phyloP scores from a whole-genome alignment of 1,140 invertebrate genomes.

The Pararge aegeria region DNA sequence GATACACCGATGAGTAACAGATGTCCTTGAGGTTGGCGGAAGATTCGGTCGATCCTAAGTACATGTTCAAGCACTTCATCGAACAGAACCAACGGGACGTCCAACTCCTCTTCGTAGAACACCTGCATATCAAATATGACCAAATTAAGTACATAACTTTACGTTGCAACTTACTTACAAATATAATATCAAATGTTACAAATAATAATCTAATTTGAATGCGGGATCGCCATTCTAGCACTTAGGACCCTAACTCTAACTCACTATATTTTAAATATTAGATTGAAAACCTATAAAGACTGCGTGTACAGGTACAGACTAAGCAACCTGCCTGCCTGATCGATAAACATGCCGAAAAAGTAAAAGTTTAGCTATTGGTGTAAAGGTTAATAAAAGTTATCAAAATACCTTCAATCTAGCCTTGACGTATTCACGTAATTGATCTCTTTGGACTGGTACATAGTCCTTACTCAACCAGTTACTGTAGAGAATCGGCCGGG shows the following conservation, averaged over 20 bases:
- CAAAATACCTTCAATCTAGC: slow-evolving; percentile 92
- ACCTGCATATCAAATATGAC: slow-evolving; percentile 78
- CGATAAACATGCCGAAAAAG: no score
- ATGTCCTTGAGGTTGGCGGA: slow-evolving; percentile 99
- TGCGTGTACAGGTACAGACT: no score
- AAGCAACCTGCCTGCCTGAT: no score
- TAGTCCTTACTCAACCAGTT: slow-evolving; percentile 99
- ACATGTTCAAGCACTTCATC: slow-evolving; percentile 99
- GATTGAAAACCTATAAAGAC: no score
- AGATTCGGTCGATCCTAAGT: slow-evolving; percentile 98
- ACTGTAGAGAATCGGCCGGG: slow-evolving; percentile 96
- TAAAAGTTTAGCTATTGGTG: no score
- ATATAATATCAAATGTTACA: no score
- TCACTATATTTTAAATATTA: no score
- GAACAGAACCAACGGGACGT: slow-evolving; percentile 98
- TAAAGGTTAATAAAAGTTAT: no score
- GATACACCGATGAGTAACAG: slow-evolving; percentile 97
- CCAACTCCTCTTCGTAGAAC: slow-evolving; percentile 99
- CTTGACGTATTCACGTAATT: slow-evolving; percentile 97
- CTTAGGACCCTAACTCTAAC: no score
- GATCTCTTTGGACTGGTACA: slow-evolving; percentile 96
- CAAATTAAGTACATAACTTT: neutral
- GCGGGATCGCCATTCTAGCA: no score
- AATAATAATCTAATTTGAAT: no score
- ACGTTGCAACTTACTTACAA: no score